Evolutionary conservation across 2,797 vertebrate species (phyloP).

Genomic region (Myripristis jacobus): DNA sequence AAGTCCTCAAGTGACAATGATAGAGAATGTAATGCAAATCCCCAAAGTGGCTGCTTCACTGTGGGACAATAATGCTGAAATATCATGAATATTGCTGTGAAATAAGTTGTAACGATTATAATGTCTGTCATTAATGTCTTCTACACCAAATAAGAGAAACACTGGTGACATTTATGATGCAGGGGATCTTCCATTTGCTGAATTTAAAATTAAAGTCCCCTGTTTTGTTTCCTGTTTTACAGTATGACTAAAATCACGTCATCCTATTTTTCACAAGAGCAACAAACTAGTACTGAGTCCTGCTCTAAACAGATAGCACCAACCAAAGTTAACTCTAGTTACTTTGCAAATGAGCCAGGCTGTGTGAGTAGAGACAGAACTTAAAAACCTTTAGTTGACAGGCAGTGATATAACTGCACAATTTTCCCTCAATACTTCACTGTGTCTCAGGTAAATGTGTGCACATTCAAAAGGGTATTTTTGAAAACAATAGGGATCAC

Average conservation of each 20-base stretch:
- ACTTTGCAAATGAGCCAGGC: too few species aligned
- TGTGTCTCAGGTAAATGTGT: too few species aligned
- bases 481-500: too few species aligned
- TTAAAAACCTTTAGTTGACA: too few species aligned
- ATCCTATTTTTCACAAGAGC: not conserved
- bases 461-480: too few species aligned
- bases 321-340: too few species aligned
- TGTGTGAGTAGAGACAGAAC: too few species aligned
- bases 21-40: not conserved
- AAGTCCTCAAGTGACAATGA: conserved; percentile 9
- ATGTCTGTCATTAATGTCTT: not conserved
- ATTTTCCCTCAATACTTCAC: too few species aligned
- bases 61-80: not conserved
- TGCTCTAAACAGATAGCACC: too few species aligned
- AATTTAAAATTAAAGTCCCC: too few species aligned
- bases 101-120: not conserved
- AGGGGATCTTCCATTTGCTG: not conserved
- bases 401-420: too few species aligned
- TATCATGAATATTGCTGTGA: not conserved
- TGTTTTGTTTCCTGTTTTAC: not conserved
- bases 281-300: too few species aligned
- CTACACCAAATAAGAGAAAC: not conserved
- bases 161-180: not conserved
- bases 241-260: conserved; percentile 27
- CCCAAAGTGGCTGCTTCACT: not conserved